Conservation (phyloP, 1,140 invertebrate species). For the Aporrectodea caliginosa region DNA sequence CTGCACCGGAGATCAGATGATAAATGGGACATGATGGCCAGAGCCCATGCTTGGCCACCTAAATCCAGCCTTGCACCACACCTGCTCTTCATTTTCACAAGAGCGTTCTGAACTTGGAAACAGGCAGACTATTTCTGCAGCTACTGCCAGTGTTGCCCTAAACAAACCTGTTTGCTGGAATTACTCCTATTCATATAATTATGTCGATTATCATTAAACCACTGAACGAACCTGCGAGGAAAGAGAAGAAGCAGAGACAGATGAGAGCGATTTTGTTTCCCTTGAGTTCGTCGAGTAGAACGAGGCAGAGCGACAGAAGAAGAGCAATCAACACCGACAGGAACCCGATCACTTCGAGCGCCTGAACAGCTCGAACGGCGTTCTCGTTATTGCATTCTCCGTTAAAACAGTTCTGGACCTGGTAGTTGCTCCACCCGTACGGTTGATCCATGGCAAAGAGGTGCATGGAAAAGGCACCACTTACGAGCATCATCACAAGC, state of each 20-base stretch:
- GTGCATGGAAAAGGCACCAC: neutral
- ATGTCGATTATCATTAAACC: too few relatives aligned
- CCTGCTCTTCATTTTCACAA: too few relatives aligned
- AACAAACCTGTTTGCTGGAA: too few relatives aligned
- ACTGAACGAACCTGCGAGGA: slow-evolving; percentile 9
- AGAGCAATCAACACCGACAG: slow-evolving; percentile 5
- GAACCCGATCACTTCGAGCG: slow-evolving; percentile 9
- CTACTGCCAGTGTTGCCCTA: too few relatives aligned
- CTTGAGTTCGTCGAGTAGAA: slow-evolving; percentile 14
- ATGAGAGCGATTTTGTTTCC: slow-evolving; percentile 15
- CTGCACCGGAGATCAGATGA: too few relatives aligned
- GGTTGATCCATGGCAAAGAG: neutral
- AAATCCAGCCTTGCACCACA: too few relatives aligned
- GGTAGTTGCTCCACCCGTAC: neutral
- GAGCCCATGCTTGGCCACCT: too few relatives aligned
- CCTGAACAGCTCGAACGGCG: neutral
- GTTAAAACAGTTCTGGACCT: neutral
- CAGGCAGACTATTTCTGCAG: too few relatives aligned
- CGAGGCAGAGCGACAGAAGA: neutral
- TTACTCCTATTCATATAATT: too few relatives aligned
- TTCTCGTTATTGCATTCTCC: neutral
- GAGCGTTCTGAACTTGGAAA: too few relatives aligned
- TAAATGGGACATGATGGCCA: too few relatives aligned
- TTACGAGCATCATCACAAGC: slow-evolving; percentile 1
- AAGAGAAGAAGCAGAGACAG: slow-evolving; percentile 8